Percentiles rank a stretch among this genome's conserved stretches.
These are phyloP conservation scores for Pithys albifrons DNA, from an alignment of 2,113 vertebrate species.

Conservation along the genomic window DNA sequence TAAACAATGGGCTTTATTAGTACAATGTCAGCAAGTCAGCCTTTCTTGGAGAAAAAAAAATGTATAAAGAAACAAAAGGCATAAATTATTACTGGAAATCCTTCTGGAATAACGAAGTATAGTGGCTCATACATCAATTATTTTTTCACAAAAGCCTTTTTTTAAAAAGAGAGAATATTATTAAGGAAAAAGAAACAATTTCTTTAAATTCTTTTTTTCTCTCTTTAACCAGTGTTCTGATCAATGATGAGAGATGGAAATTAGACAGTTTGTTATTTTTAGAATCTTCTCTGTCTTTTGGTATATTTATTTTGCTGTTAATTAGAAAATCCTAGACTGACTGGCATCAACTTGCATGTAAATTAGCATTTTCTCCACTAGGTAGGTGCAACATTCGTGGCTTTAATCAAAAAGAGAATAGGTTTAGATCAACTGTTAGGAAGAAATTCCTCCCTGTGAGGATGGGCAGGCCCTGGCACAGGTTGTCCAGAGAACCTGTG, in stretches of 20 bases:
- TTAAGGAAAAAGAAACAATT: neutral
- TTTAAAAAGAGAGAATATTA: neutral
- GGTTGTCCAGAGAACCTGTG: neutral
- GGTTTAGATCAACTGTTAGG: neutral
- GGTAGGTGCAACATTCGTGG: neutral
- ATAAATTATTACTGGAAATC: neutral
- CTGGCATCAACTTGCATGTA: neutral
- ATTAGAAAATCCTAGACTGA: neutral
- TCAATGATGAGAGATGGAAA: neutral
- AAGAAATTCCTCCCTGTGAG: accelerated
- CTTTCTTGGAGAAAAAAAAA: neutral
- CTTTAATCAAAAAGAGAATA: neutral
- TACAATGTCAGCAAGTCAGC: neutral
- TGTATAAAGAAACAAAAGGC: neutral
- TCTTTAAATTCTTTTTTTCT: neutral
- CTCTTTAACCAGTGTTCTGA: neutral
- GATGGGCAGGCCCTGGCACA: neutral
- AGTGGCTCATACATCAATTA: neutral
- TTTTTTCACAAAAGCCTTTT: neutral
- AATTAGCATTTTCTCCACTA: neutral
- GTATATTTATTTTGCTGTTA: neutral
- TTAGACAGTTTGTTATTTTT: neutral
- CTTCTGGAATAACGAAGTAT: neutral
- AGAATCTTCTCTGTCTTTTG: neutral
- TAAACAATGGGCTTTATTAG: neutral